Base-by-base conservation (phyloP, 1,140 invertebrate genomes). In the Diorhabda sublineata region DNA sequence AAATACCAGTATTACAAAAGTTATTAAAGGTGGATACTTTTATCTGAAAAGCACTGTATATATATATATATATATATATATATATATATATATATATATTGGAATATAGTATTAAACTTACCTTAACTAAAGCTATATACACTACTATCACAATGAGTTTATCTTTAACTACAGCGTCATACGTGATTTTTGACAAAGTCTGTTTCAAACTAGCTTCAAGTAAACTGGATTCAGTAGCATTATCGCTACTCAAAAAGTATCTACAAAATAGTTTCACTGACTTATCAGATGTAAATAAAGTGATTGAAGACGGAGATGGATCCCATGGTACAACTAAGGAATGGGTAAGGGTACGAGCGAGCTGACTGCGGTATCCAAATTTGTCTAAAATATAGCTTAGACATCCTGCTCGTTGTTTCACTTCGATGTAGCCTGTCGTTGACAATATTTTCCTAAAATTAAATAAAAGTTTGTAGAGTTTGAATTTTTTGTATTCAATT, bases 371-470 rank as follows among this genome's bases (percentile, higher is more conserved):
- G 78, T 92, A 93, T 9, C 94, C 91, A 79, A 94, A 88, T 8
- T 94, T 94, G 83, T 97, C 95, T 80, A 94, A 92, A 3, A 88
- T 77, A 80, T 97, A 95, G 0, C 94, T 93, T 2, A 97, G 84
- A 81, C 93, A 94, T 3, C 95, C 95, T 9, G 93, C 93, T 76
- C 90, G 88, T 78, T 95, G 93, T 80, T 97, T 97, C 1, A 97
- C 91, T 77, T 91, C 89, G 8, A 98, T 83, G 44, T 87, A 88
- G 59, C 89, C 89, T 47, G 87, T 89, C 74, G 88, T 86, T 6
- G 73, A 74, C n/a, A 80, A 52, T 8, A 80, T 74, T 70, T 77
- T 78, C 43, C 79, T 80, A 56, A 62, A 77, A 78, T 66, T 73
- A 57, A 11, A 60, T 52, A 9, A 63, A 63, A 42, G 26, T 26